These are phyloP conservation scores for Melanostoma mellinum DNA, from an alignment of 2,888 invertebrate genomes.

Conservation along the genomic window DNA sequence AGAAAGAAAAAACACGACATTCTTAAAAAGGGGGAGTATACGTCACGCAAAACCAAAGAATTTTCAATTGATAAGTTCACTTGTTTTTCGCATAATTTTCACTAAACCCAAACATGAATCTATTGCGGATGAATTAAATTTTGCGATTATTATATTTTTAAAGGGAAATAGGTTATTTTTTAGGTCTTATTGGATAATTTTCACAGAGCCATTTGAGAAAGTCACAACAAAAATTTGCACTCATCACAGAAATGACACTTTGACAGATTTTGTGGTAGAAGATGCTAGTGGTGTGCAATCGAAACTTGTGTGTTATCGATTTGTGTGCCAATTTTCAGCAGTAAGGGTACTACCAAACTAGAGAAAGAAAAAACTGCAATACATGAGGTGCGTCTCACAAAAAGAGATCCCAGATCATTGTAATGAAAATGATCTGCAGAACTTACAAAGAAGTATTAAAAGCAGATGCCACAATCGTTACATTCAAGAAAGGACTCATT, in stretches of 20 bases:
- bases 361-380: neutral
- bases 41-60: conserved; percentile 56
- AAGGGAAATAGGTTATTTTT: conserved; percentile 17
- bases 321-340: neutral
- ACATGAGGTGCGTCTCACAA: no score
- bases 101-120: conserved; percentile 6
- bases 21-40: conserved; percentile 70
- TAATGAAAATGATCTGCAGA: no score
- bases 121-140: conserved; percentile 24
- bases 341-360: neutral
- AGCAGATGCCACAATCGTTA: no score
- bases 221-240: conserved; percentile 72
- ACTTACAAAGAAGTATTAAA: no score
- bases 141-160: conserved; percentile 42
- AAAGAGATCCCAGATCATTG: no score
- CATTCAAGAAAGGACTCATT: no score
- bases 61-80: conserved; percentile 58
- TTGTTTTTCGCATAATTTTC: conserved; percentile 33
- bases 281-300: neutral
- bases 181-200: conserved; percentile 50
- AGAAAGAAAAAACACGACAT: conserved; percentile 52
- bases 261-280: conserved; percentile 28
- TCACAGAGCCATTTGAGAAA: conserved; percentile 49
- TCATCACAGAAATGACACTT: conserved; percentile 67
- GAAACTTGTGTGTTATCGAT: conserved; percentile 18